These are phyloP conservation scores for Australoheros scitulus DNA, from an alignment of 2,113 vertebrate genomes.

Conservation along the genomic window DNA sequence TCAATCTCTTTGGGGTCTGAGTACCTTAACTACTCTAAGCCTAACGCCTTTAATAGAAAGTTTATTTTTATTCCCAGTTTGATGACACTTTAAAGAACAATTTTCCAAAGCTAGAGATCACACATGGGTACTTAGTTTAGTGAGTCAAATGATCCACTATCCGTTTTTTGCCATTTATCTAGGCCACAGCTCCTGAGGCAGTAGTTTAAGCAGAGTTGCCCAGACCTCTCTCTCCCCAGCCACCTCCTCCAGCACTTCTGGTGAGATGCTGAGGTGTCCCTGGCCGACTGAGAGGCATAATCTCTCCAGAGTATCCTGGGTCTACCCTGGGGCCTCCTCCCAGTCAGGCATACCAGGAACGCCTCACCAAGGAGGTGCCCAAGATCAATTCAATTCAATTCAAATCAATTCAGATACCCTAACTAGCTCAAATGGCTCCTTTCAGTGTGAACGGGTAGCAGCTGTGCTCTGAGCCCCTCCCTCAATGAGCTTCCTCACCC, in stretches of 20 bases:
- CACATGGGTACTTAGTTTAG: neutral
- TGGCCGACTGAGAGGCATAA: neutral
- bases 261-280: neutral
- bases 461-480: neutral
- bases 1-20: no score
- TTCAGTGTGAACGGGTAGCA: fast-evolving
- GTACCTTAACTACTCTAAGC: neutral
- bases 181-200: neutral
- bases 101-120: neutral
- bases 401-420: no score
- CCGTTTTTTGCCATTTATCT: neutral
- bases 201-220: neutral
- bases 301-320: neutral
- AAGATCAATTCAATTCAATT: no score
- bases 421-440: fast-evolving
- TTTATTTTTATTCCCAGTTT: neutral
- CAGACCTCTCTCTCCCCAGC: fast-evolving
- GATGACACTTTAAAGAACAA: neutral
- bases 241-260: neutral
- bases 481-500: neutral
- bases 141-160: neutral
- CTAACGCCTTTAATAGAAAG: neutral
- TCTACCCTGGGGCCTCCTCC: neutral
- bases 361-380: neutral
- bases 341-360: neutral